Base-by-base conservation (phyloP, 2,113 vertebrate genomes). In the Alligator sinensis region DNA sequence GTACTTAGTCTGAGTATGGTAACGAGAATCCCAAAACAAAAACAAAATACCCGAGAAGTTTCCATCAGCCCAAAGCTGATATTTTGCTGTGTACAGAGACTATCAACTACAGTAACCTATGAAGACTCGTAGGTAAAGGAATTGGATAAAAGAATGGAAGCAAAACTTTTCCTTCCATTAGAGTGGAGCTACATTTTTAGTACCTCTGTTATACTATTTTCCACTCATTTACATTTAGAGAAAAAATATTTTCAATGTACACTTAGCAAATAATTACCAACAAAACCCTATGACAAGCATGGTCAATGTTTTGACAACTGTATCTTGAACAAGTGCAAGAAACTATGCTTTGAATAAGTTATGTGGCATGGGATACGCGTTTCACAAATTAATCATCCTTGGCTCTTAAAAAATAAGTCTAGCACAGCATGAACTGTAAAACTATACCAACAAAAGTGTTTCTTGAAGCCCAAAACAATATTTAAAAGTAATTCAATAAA, bases 401-500 rank as follows among this genome's bases (percentile, higher is more conserved):
- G 84, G 16, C 80, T 88, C 58, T 91, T 87, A 86, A 61, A 93
- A 92, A 91, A 64, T 94, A 94, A 90, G 77, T 90, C 77, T 86
- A 90, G 78, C 58, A 89, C 85, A 87, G 70, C 61, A 81, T 77
- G 55, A 84, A 84, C 38, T 85, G 90, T 90, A 95, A 96, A 88
- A 79, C 77, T 82, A 93, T 18, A 90, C 63, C 75, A 89, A 75
- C 61, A 89, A 59, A 94, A 96, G 55, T 55, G 74, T 57, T 96
- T 95, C 82, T 84, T 89, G 63, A n/a, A 89, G 54, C 92, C 88
- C 80, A 75, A 89, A 95, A 89, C 15, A 89, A 72, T 68, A 81
- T 89, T 95, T 95, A 24, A 80, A 89, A 94, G 55, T 77, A 92
- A 96, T 92, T 96, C 88, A 87, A 62, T 95, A 86, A 89, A 77